Evolutionary conservation across 2,113 vertebrate species (phyloP), one percentile per base, ranked within the genome.

Genomic region (Microcebus murinus): DNA sequence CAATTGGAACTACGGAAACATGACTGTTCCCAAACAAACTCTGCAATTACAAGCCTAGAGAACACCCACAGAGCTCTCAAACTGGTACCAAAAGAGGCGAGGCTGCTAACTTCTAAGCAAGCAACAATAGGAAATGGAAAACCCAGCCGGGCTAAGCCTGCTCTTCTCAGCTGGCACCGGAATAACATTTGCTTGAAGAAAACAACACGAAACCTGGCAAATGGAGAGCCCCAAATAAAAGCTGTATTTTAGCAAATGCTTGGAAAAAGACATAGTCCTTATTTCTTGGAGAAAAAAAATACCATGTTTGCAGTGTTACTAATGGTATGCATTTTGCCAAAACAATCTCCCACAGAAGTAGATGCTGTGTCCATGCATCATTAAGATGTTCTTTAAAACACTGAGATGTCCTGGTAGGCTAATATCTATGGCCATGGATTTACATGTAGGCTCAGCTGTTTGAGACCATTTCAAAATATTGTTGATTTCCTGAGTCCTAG

Each of bases 1-100:
- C 94, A 96, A 90, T 97, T 97, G 97, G 79, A 91, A 87, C 91
- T 88, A 21, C 93, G 98, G 97, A 98, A 97, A 97, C 76, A 90
- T 15, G 14, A 63, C 12, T 88, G 92, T 61, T 95, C 83, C 96
- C 96, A 81, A 80, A 92, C 77, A 92, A 80, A 96, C 59, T 87
- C 10, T 10, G 71, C 68, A 93, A 65, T 97, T 93, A 70, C 59
- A 84, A 45, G 88, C 80, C 71, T 0, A 0, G 81, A 9, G 95
- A 97, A 97, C 74, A 98, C 85, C 81, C 25, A 42, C 52, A 2
- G 76, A 96, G 93, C 0, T 0, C 84, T 96, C 81, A 80, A 52
- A 91, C 55, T 73, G 57, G 87, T 36, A 77, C 39, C 83, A 27
- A 63, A 65, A 42, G 76, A 95, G 50, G 71, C 1, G 0, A 0